Conservation (phyloP, 2,888 invertebrate species). For the Hartigia nigra region DNA sequence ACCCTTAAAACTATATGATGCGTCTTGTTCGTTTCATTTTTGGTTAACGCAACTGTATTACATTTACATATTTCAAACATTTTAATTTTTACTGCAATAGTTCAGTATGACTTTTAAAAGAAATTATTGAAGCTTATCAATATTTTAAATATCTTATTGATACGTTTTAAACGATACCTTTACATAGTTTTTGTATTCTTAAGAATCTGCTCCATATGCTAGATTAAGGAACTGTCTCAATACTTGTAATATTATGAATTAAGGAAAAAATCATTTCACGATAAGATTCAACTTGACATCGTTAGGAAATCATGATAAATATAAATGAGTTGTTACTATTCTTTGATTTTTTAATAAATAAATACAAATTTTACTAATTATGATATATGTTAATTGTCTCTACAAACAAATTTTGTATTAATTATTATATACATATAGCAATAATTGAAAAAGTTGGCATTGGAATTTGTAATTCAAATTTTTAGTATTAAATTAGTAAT, state of each 20-base stretch:
- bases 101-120: background rate
- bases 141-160: background rate
- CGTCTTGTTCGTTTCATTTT: background rate
- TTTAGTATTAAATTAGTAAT: no score
- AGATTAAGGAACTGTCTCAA: no score
- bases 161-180: background rate
- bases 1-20: background rate
- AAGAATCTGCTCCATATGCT: background rate
- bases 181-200: background rate
- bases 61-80: background rate
- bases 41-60: background rate
- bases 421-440: no score
- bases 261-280: no score
- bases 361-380: background rate
- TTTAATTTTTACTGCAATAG: background rate
- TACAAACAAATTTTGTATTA: no score
- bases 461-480: no score
- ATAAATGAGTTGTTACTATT: slow-evolving; percentile 44
- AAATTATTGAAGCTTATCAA: background rate
- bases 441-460: no score
- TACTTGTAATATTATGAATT: no score
- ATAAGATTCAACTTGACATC: slow-evolving; percentile 2
- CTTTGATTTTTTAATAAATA: slow-evolving; percentile 36
- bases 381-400: no score
- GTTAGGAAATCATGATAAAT: slow-evolving; percentile 16